phyloP scores from a whole-genome alignment of 2,888 invertebrate genomes.

The Epirrhoe alternata region DNA sequence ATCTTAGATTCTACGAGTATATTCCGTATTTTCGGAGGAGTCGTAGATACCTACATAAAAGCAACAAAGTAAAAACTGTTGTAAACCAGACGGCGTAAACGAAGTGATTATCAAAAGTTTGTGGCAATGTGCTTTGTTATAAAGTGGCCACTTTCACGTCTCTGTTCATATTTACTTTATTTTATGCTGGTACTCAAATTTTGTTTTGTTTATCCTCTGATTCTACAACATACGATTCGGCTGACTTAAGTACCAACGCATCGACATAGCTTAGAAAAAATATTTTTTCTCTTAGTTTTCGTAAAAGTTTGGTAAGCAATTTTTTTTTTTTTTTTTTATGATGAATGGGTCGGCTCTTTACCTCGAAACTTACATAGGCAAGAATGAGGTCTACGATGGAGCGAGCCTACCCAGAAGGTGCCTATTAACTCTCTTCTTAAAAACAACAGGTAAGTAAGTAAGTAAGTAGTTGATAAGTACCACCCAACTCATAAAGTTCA shows the following conservation, averaged over 20 bases:
- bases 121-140: slow-evolving; percentile 20
- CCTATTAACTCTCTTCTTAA: too few relatives aligned
- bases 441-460: too few relatives aligned
- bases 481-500: too few relatives aligned
- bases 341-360: too few relatives aligned
- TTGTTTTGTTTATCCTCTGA: not conserved
- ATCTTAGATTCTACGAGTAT: too few relatives aligned
- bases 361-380: too few relatives aligned
- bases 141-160: slow-evolving; percentile 12
- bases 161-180: slow-evolving; percentile 8
- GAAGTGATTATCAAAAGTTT: slow-evolving; percentile 13
- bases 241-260: not conserved
- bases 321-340: too few relatives aligned
- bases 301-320: too few relatives aligned
- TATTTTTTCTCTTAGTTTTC: not conserved
- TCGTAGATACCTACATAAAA: not conserved
- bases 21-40: not conserved
- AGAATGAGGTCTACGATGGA: too few relatives aligned
- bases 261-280: not conserved
- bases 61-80: slow-evolving; percentile 16
- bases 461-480: too few relatives aligned
- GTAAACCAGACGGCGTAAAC: not conserved
- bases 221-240: not conserved
- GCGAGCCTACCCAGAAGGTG: too few relatives aligned
- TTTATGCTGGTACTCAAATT: slow-evolving; percentile 8